Percentiles rank a stretch among this genome's conserved stretches.
Conservation (phyloP, 2,797 vertebrate species). For the Sebastes hubbsi region DNA sequence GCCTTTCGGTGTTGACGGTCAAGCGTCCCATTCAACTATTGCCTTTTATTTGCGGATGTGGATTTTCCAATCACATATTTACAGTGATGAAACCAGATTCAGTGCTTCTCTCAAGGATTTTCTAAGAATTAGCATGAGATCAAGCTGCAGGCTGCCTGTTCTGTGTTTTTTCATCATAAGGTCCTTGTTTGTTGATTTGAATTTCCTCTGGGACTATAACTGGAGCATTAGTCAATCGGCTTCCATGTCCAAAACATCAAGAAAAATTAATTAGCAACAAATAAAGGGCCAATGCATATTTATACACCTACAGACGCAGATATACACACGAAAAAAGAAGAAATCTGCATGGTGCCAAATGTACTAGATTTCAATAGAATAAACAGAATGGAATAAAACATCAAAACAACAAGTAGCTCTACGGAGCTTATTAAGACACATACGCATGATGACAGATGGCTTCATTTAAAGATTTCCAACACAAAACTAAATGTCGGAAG, state of each 20-base stretch:
- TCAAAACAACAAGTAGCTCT: constrained; percentile 32
- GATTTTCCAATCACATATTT: constrained; percentile 21
- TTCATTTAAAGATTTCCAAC: constrained; percentile 17
- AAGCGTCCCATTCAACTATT: not conserved
- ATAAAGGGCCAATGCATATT: constrained; percentile 2
- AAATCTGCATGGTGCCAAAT: constrained; percentile 34
- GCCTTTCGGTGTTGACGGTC: not conserved
- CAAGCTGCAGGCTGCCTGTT: constrained; percentile 5
- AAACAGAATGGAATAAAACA: constrained; percentile 52
- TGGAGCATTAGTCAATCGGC: constrained; percentile 38
- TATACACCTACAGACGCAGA: not conserved
- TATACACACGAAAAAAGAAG: not conserved
- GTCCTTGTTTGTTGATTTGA: constrained; percentile 34
- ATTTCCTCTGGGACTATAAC: constrained; percentile 23
- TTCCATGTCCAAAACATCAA: constrained; percentile 24
- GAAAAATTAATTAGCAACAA: constrained; percentile 42
- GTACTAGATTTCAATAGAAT: constrained; percentile 36
- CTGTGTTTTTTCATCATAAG: not conserved
- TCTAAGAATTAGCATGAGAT: constrained; percentile 16
- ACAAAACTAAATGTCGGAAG: constrained; percentile 17
- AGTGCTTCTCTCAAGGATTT: constrained; percentile 16
- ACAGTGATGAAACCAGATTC: constrained; percentile 6
- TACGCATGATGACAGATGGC: constrained; percentile 11
- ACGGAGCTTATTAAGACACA: constrained; percentile 41
- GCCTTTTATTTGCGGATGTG: constrained; percentile 6